Evolutionary conservation across 2,797 vertebrate genomes (phyloP), one percentile per base, ranked within the genome.

Genomic region (Tiaroga cobitis): DNA sequence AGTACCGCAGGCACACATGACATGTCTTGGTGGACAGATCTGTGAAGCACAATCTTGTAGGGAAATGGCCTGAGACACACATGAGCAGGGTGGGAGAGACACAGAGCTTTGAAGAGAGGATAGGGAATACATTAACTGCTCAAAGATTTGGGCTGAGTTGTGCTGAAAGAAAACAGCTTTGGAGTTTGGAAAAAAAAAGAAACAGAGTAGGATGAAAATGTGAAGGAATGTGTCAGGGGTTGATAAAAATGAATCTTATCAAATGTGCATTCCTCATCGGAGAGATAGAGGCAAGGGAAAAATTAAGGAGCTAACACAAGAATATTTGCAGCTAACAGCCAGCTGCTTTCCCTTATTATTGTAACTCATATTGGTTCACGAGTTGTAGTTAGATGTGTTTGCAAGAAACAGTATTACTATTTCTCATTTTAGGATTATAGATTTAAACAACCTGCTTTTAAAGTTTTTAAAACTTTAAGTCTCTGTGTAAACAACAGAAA

Each of bases 191-290:
- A 59, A 8, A 13, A 43, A 21, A 79, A 56, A 76, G 4, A 41
- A 37, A 46, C 32, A 37, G 72, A 15, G 43, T 37, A 6, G 29
- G 65, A 78, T 29, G 10, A 54, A 32, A 84, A 72, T 26, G 34
- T 43, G 37, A 39, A 70, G 67, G 59, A 69, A 84, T 84, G 78
- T 78, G 85, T 73, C 32, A 82, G 37, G 65, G 75, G 49, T 51
- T 46, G 63, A 72, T 74, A 54, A 75, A 80, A 78, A 85, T 16
- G 5, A 37, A 43, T 59, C 51, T 77, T 81, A 82, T 86, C 85
- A 70, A 18, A 29, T 5, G 39, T 85, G 26, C 84, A 80, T 69
- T 85, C 41, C 78, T 67, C 72, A 76, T 76, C 72, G 39, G 56
- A 61, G 16, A 76, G 72, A 75, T 65, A 67, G 43, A 83, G 56